Conservation (phyloP, 2,797 vertebrate species). For the Sebastes wilsoni region DNA sequence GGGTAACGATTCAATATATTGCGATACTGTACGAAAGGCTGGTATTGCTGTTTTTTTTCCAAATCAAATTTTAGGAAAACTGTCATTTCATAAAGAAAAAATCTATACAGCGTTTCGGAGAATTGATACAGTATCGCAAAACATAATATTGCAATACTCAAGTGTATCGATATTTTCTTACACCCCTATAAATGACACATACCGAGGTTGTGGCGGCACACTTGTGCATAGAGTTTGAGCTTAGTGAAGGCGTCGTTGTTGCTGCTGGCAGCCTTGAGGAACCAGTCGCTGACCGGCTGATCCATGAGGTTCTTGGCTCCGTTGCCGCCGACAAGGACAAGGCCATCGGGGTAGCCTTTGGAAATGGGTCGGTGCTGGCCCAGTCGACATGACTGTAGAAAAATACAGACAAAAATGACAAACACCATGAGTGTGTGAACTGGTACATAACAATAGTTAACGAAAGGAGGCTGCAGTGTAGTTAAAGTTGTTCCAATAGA, state of each 20-base stretch:
- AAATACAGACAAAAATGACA: neutral
- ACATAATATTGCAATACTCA: too few relatives aligned
- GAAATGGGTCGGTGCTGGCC: conserved; percentile 98
- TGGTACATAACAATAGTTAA: neutral
- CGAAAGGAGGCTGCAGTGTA: neutral
- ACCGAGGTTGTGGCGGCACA: conserved; percentile 97
- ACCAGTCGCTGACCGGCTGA: conserved; percentile 96
- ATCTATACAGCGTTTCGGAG: too few relatives aligned
- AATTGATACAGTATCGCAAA: too few relatives aligned
- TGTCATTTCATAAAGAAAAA: too few relatives aligned
- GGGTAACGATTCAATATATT: too few relatives aligned
- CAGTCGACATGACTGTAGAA: conserved; percentile 91
- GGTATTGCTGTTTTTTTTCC: accelerated
- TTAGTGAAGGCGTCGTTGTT: conserved; percentile 93
- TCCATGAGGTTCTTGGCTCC: conserved; percentile 91
- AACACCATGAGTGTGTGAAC: neutral
- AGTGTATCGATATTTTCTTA: too few relatives aligned
- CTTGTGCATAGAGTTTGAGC: conserved; percentile 98
- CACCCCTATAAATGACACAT: conserved; percentile 29
- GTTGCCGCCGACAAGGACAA: conserved; percentile 90
- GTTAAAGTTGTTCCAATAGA: neutral
- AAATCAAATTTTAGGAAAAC: too few relatives aligned
- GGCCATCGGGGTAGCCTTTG: conserved; percentile 93
- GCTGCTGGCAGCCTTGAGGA: conserved; percentile 90
- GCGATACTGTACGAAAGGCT: too few relatives aligned